phyloP scores from a whole-genome alignment of 2,113 vertebrate genomes.

The Suricata suricatta region DNA sequence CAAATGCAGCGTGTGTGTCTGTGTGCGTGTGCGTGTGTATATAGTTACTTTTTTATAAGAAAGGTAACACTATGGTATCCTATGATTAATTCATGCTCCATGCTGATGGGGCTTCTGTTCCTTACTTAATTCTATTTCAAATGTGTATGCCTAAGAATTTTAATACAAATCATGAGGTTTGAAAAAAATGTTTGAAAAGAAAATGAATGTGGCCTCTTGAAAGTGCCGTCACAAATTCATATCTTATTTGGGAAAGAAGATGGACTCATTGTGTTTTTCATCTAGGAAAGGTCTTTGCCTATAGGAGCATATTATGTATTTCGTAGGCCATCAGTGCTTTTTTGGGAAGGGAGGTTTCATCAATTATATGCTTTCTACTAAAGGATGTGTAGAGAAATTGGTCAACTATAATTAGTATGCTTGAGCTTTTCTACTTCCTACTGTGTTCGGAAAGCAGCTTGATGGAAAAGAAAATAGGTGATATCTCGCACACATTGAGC shows the following conservation, averaged over 20 bases:
- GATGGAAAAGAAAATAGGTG: neutral
- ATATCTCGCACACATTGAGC: neutral
- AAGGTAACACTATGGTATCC: neutral
- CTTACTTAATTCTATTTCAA: conserved; percentile 37
- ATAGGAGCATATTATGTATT: neutral
- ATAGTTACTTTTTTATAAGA: neutral
- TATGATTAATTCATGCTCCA: neutral
- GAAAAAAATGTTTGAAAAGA: neutral
- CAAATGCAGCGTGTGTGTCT: neutral
- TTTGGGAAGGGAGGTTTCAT: neutral
- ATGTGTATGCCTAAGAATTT: conserved; percentile 10
- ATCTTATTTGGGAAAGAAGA: neutral
- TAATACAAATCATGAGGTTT: neutral
- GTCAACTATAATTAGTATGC: neutral
- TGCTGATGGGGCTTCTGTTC: neutral
- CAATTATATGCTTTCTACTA: neutral
- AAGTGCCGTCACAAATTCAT: neutral
- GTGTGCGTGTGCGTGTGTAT: accelerated
- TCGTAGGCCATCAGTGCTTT: neutral
- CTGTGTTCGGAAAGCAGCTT: neutral
- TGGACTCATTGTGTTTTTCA: neutral
- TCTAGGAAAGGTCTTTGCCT: neutral
- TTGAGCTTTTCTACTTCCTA: neutral
- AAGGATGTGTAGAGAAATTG: neutral
- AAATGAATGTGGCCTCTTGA: neutral